Evolutionary conservation across 2,797 vertebrate genomes (phyloP), one percentile per base, ranked within the genome.

Genomic region (Mormyrops attenuatus): DNA sequence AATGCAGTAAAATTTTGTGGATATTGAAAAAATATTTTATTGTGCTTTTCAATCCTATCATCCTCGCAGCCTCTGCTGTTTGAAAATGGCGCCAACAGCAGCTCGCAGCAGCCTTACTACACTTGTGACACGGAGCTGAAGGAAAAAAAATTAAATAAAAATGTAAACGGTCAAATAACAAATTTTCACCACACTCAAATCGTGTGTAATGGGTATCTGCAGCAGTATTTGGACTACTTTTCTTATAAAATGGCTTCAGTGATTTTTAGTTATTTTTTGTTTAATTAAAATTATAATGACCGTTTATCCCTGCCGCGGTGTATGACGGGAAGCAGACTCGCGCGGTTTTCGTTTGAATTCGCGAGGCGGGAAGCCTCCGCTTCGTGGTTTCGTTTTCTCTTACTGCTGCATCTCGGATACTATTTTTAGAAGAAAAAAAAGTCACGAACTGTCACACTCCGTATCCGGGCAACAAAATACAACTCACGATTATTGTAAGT

Each of bases 371-470:
- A 49, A 82, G 30, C 41, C 26, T 53, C 13, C 5, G 15, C 22
- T 30, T 41, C 38, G 38, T 66, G 57, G n/a, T 88, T 66, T 66
- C 41, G 8, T 57, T 38, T 49, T 82, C 73, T 22, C 60, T 26
- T 88, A 49, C 6, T 47, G 44, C 9, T 20, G 15, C 6, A 26
- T 22, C 44, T 41, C 38, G 38, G 87, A 20, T 13, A 88, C n/a
- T 60, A 41, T 57, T 57, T 34, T 88, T 49, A 91, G 89, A 91
- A 90, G 91, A 63, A 69, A 87, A 85, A 90, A 93, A 92, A 92
- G 89, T 90, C 90, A 90, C 85, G 87, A 92, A 91, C 89, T 92
- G 88, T 91, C 57, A 90, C 57, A 60, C 38, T 26, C 22, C 82
- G 86, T 47, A 88, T 55, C 47, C n/a, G 52, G 49, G n/a, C 38